Conservation (phyloP, 2,797 vertebrate genomes). For the Avahi laniger region DNA sequence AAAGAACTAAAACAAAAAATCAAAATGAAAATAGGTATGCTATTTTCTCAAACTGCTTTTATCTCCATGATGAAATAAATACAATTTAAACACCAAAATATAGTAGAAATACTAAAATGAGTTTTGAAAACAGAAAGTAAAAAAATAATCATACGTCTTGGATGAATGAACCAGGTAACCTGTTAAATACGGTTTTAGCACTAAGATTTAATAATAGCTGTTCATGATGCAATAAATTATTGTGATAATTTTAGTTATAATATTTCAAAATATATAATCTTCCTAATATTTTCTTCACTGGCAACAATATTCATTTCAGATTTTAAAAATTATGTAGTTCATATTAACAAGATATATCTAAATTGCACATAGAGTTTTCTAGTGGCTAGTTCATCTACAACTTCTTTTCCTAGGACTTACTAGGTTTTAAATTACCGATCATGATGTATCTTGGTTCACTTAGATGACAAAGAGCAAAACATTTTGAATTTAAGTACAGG, state of each 20-base stretch:
- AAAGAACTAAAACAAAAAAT: slow-evolving; percentile 24
- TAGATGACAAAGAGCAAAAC: slow-evolving; percentile 8
- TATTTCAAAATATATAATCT: background rate
- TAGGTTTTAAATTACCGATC: background rate
- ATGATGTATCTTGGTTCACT: background rate
- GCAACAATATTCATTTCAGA: background rate
- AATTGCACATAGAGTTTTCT: background rate
- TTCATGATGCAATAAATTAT: background rate
- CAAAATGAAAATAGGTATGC: slow-evolving; percentile 42
- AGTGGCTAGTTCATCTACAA: background rate
- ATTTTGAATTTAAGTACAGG: background rate
- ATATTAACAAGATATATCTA: slow-evolving; percentile 24
- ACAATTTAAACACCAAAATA: slow-evolving; percentile 41
- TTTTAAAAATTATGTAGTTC: slow-evolving; percentile 14
- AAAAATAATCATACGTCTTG: background rate
- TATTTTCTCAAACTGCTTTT: background rate
- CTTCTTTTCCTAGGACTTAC: background rate
- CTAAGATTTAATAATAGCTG: background rate
- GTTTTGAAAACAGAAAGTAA: slow-evolving; percentile 34
- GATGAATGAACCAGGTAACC: slow-evolving; percentile 23
- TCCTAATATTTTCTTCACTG: background rate
- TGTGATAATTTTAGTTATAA: background rate
- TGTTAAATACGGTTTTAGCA: background rate
- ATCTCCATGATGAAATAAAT: slow-evolving; percentile 45
- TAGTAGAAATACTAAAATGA: slow-evolving; percentile 26